A percentile compares a stretch with the other conserved stretches of the same genome.
Conservation (phyloP, 2,888 invertebrate species). For the Nymphalis polychloros region DNA sequence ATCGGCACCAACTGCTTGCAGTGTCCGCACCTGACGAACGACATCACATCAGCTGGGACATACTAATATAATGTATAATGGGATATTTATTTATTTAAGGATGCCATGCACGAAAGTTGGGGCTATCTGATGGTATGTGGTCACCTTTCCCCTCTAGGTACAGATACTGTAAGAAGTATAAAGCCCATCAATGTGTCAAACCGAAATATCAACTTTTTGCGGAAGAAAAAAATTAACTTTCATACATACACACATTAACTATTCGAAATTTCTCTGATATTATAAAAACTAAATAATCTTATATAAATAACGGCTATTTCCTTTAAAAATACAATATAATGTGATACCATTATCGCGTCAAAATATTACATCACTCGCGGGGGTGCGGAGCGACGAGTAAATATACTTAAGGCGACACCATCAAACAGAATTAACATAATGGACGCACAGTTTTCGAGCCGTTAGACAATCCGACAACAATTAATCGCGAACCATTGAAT, state of each 20-base stretch:
- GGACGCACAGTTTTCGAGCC: conserved; percentile 47
- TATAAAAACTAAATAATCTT: too few relatives aligned
- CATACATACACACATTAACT: too few relatives aligned
- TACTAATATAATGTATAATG: too few relatives aligned
- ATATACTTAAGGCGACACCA: conserved; percentile 26
- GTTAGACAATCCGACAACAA: conserved; percentile 41
- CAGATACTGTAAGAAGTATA: too few relatives aligned
- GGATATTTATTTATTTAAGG: not conserved
- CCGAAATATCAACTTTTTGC: too few relatives aligned
- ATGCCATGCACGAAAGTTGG: not conserved
- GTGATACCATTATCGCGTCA: not conserved
- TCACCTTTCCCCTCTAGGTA: too few relatives aligned
- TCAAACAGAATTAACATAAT: conserved; percentile 50
- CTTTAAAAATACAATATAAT: too few relatives aligned
- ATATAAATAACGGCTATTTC: too few relatives aligned
- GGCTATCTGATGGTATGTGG: too few relatives aligned
- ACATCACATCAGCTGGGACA: not conserved
- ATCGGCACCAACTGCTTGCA: conserved; percentile 99
- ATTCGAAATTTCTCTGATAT: too few relatives aligned
- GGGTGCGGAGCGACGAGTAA: conserved; percentile 9
- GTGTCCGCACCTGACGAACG: conserved; percentile 88
- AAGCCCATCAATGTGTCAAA: too few relatives aligned
- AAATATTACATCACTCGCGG: conserved; percentile 15
- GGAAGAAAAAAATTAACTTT: too few relatives aligned
- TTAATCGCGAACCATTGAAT: conserved; percentile 57